A percentile compares a stretch with the other conserved stretches of the same genome.
Conservation (phyloP, 2,888 invertebrate species). For the Tupiocoris notatus region DNA sequence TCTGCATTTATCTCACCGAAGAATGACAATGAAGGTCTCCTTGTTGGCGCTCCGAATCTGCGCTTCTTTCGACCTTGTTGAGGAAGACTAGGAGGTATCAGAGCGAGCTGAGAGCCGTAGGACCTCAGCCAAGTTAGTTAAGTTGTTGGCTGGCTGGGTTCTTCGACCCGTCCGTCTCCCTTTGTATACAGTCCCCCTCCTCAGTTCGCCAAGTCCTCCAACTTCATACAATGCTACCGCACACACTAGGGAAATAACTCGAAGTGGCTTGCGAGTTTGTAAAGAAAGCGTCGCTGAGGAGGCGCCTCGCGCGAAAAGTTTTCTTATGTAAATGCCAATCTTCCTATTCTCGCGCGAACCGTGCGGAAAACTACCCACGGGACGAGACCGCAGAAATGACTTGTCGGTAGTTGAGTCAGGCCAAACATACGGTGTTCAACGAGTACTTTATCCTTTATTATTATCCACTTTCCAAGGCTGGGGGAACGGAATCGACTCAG, state of each 20-base stretch:
- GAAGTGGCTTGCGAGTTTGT: not conserved
- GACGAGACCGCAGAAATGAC: not conserved
- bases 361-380: not conserved
- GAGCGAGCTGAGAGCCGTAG: not conserved
- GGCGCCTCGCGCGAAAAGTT: constrained; percentile 2
- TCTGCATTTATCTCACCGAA: not conserved
- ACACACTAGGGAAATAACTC: not conserved
- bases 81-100: not conserved
- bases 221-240: not conserved
- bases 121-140: not conserved
- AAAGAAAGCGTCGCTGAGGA: not conserved
- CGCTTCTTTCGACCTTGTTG: not conserved
- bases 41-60: not conserved
- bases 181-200: not conserved
- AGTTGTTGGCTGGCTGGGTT: not conserved
- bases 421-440: too few relatives aligned
- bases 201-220: not conserved
- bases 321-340: constrained; percentile 32
- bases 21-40: not conserved
- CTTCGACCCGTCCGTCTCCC: not conserved
- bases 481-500: too few relatives aligned
- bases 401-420: too few relatives aligned
- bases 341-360: not conserved
- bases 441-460: too few relatives aligned
- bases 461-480: too few relatives aligned